Conservation (phyloP, 2,797 vertebrate species). For the Macropus fuliginosus region DNA sequence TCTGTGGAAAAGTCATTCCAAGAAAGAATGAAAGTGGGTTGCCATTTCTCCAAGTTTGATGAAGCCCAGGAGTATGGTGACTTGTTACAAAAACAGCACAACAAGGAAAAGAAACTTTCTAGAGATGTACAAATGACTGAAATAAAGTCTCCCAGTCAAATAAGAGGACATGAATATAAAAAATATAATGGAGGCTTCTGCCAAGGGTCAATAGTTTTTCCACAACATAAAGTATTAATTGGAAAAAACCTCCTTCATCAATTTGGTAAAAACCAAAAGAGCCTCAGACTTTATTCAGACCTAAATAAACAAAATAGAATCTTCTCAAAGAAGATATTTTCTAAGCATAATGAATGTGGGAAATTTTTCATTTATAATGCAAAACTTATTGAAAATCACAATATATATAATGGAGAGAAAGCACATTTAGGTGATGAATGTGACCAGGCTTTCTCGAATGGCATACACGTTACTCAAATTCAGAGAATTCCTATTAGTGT, state of each 20-base stretch:
- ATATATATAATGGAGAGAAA: conserved; percentile 70
- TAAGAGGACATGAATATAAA: not conserved
- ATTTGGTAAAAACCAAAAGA: too few species aligned
- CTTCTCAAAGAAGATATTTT: conserved; percentile 36
- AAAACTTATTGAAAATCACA: conserved; percentile 66
- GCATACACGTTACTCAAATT: conserved; percentile 42
- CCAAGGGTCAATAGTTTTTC: too few species aligned
- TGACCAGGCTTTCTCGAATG: conserved; percentile 46
- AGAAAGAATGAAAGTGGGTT: conserved; percentile 47
- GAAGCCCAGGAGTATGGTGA: conserved; percentile 35
- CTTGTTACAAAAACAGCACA: conserved; percentile 19
- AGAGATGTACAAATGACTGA: conserved; percentile 14
- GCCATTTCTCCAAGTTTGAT: conserved; percentile 17
- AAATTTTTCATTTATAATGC: conserved; percentile 68
- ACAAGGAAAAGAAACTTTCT: conserved; percentile 22
- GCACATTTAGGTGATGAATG: conserved; percentile 18
- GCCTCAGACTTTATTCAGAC: not conserved
- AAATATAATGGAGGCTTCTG: too few species aligned
- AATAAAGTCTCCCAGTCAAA: not conserved
- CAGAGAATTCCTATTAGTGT: conserved; percentile 51
- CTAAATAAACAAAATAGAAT: not conserved
- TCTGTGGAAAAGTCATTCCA: conserved; percentile 32
- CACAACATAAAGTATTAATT: too few species aligned
- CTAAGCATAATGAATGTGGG: conserved; percentile 59
- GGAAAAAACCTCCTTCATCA: too few species aligned